A percentile compares a stretch with the other conserved stretches of the same genome.
These are phyloP conservation scores for Scomber scombrus DNA, from an alignment of 2,113 vertebrate species.

Conservation along the genomic window DNA sequence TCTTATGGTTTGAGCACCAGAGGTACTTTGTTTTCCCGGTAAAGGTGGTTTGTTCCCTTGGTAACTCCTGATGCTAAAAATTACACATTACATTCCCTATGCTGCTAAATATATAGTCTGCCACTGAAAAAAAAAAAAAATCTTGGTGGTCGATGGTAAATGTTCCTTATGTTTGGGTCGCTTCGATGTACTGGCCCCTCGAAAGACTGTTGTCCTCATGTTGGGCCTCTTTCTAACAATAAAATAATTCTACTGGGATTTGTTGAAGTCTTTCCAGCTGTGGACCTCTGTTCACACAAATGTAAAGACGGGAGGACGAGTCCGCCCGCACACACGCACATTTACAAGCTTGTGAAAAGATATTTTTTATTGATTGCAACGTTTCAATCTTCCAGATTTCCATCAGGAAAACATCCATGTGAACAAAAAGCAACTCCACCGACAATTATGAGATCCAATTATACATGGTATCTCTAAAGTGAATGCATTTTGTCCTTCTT, in stretches of 20 bases:
- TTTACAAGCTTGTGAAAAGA: no score
- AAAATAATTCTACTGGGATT: background rate
- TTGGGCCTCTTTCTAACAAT: background rate
- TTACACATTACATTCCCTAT: constrained; percentile 14
- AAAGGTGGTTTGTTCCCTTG: constrained; percentile 58
- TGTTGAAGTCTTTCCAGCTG: background rate
- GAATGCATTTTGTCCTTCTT: no score
- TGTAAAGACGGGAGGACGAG: background rate
- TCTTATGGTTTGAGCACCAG: background rate
- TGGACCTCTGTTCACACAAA: constrained; percentile 16
- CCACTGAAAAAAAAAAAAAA: background rate
- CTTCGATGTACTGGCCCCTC: background rate
- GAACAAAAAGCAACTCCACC: background rate
- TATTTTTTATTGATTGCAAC: background rate
- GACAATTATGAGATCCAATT: background rate
- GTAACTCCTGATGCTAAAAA: constrained; percentile 67
- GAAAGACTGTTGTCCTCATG: background rate
- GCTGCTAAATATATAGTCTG: background rate
- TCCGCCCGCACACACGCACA: no score
- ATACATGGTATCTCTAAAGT: no score
- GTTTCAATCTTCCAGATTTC: background rate
- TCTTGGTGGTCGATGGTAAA: background rate
- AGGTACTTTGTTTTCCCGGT: constrained; percentile 27
- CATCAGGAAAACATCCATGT: background rate
- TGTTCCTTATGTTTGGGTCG: background rate